Base-by-base conservation (phyloP, 2,113 vertebrate genomes). In the Zosterops japonicus region DNA sequence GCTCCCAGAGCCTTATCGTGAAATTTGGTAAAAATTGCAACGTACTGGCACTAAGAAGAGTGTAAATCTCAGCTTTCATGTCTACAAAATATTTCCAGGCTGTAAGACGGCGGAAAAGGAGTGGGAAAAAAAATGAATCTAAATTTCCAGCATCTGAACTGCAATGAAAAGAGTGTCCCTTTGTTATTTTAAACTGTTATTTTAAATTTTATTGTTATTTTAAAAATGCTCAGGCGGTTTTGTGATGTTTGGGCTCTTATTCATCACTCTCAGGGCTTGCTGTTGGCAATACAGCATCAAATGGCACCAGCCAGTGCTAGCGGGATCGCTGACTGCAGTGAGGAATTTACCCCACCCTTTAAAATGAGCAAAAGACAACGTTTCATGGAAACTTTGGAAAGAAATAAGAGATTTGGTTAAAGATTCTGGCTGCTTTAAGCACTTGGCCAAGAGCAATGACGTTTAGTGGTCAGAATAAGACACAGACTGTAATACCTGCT, bases 171-270 rank as follows among this genome's bases (percentile, higher is more conserved):
- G 49, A 78, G 74, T 3, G 20, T 65, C 70, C 18, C n/a, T 83
- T 93, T 80, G 25, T 82, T 90, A 80, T 89, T 94, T 61, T 83
- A 61, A 94, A 94, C 79, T 49, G 25, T 79, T 78, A 71, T 89
- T 94, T 94, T 77, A 35, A 93, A 75, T 52, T 44, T 89, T 90
- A 89, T 75, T 91, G 49, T 89, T 75, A 44, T 69, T 89, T 87
- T 81, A 6, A 53, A 31, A 12, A 16, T 55, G 74, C 69, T 79
- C 59, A 78, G 53, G 29, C 35, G 2, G 42, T 61, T 70, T 63
- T 83, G 33, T 91, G 84, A 50, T 80, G 63, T 79, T 93, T 72
- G 46, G 42, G 74, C 35, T 67, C 57, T 57, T 33, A 27, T 49
- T 93, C 67, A 46, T 44, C 61, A 44, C 41, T 74, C 50, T 79